Evolutionary conservation across 2,888 invertebrate genomes (phyloP).

Genomic region (Tubulanus polymorphus): DNA sequence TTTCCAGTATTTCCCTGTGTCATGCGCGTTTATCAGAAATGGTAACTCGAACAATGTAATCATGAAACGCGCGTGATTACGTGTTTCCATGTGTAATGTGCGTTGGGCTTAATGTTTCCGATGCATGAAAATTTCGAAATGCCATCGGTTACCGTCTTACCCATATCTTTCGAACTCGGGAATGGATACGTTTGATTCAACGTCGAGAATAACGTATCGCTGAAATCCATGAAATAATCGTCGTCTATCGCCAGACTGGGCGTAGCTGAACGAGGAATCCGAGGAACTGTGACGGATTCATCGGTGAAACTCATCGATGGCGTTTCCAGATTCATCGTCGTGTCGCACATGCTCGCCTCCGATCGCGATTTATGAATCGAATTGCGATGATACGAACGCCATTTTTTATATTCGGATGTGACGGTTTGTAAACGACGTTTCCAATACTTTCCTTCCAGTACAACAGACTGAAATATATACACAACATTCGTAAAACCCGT

Average conservation of each 20-base stretch:
- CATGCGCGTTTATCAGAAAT: too few species aligned
- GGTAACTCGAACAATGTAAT: too few species aligned
- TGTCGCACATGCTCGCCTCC: background rate
- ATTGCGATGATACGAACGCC: constrained; percentile 62
- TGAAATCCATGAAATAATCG: constrained; percentile 50
- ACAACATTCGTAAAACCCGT: background rate
- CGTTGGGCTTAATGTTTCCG: too few species aligned
- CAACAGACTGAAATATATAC: constrained; percentile 73
- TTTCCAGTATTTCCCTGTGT: too few species aligned
- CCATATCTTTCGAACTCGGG: constrained; percentile 94
- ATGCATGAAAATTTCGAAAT: background rate
- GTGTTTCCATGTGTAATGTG: too few species aligned
- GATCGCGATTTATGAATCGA: background rate
- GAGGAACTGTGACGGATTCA: background rate
- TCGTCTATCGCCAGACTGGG: constrained; percentile 20
- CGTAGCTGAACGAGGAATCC: background rate
- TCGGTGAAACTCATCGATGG: too few species aligned
- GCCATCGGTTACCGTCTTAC: constrained; percentile 58
- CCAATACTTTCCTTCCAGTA: constrained; percentile 99
- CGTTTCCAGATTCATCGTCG: background rate
- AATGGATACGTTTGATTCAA: constrained; percentile 79
- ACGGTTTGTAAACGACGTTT: constrained; percentile 94
- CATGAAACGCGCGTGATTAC: too few species aligned
- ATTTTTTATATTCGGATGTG: constrained; percentile 98
- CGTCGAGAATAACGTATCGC: constrained; percentile 54